Base-by-base conservation (phyloP, 2,797 vertebrate species). In the Hafferia zeledoni region DNA sequence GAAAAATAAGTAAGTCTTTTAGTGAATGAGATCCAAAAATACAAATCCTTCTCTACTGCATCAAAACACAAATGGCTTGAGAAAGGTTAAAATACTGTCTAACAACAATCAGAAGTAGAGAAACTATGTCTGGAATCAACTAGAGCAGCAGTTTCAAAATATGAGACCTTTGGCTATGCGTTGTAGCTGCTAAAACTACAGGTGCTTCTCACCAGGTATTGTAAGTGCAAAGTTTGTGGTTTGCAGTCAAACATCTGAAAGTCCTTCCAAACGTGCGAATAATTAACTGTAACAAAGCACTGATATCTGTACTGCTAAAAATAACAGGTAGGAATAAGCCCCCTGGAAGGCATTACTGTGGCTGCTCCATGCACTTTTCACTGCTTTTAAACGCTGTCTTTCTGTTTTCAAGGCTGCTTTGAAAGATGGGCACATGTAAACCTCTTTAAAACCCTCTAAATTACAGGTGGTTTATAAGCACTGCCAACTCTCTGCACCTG, bases 401-500 rank as follows among this genome's bases (percentile, higher is more conserved):
- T 69, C 60, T 53, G 16, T 31, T 95, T 80, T 68, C 6, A 11
- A 78, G 30, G 24, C 23, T 87, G 61, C 50, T 82, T 89, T 69
- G 41, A 91, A 67, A 52, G 47, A 71, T 27, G 57, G 35, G 50
- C 55, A 52, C 46, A 47, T 0, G 0, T 16, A 28, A 71, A 17
- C 30, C 60, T 53, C 72, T 93, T 83, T 46, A 67, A 87, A 89
- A 76, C 64, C 6, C 41, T 28, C 27, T 24, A n/a, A 79, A 87
- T 75, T 53, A 70, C 17, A 41, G 67, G 39, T 68, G 3, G 11
- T 81, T 92, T 46, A 49, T 76, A 93, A 95, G 81, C 39, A n/a
- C 47, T 94, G 43, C 85, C 83, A 70, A 49, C 67, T 85, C 87
- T 64, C 50, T 88, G 88, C 91, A 97, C 91, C 86, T 96, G 90